Percentiles rank a stretch among this genome's conserved stretches.
These are phyloP conservation scores for Apodemus sylvaticus DNA, from an alignment of 2,113 vertebrate species.

Conservation along the genomic window DNA sequence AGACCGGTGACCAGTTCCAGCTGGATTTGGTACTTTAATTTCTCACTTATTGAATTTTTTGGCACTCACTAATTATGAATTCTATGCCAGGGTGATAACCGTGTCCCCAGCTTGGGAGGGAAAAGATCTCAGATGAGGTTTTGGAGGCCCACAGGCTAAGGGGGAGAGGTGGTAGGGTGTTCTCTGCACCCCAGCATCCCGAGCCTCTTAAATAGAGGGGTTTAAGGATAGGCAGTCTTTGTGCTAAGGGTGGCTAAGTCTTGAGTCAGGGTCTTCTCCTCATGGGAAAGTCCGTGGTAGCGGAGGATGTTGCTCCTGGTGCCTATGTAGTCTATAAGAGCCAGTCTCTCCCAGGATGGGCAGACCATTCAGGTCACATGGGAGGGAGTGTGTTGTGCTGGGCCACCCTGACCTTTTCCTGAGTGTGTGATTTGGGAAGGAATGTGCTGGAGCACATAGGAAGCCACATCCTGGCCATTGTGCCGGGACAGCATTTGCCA, in stretches of 20 bases:
- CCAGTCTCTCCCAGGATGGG: not conserved
- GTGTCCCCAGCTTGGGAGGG: fast-evolving
- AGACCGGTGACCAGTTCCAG: slow-evolving; percentile 82
- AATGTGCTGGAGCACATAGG: fast-evolving
- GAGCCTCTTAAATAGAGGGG: not conserved
- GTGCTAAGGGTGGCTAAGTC: not conserved
- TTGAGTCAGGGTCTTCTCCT: not conserved
- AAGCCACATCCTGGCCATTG: not conserved
- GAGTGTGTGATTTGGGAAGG: not conserved
- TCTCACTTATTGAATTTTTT: slow-evolving; percentile 85
- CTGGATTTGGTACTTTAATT: slow-evolving; percentile 91
- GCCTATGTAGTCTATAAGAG: not conserved
- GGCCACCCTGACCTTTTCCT: not conserved
- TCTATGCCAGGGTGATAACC: not conserved
- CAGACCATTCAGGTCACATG: fast-evolving
- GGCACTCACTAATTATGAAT: slow-evolving; percentile 82
- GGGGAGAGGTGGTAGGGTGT: no score
- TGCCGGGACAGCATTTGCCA: not conserved
- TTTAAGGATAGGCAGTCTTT: fast-evolving
- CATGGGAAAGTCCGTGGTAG: not conserved
- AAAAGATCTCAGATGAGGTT: not conserved
- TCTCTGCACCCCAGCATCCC: fast-evolving
- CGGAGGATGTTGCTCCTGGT: no score
- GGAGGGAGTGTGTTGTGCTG: no score
- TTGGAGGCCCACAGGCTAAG: fast-evolving